These are phyloP conservation scores for Macrobrachium nipponense DNA, from an alignment of 1,140 invertebrate genomes.

Conservation along the genomic window DNA sequence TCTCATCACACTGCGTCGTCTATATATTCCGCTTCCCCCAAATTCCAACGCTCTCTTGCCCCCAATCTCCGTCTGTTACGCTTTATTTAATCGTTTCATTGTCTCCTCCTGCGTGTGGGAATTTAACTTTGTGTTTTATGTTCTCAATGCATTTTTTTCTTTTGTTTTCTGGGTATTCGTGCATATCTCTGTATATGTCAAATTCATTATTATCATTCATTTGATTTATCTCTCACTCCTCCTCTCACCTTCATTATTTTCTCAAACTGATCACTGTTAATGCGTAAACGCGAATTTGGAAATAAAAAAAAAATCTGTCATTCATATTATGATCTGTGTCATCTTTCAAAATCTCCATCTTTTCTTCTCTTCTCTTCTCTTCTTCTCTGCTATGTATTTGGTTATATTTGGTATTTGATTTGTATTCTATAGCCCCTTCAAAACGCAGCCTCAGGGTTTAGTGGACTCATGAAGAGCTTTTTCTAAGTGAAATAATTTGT, in stretches of 20 bases:
- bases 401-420: conserved; percentile 12
- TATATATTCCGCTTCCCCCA: conserved; percentile 43
- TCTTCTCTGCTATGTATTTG: neutral
- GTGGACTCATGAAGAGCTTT: conserved; percentile 64
- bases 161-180: neutral
- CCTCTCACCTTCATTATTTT: conserved; percentile 1
- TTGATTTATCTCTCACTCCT: neutral
- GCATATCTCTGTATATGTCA: conserved; percentile 7
- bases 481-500: conserved; percentile 59
- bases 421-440: conserved; percentile 60
- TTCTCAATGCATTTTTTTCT: conserved; percentile 30
- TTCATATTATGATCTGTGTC: conserved; percentile 6
- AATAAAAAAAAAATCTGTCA: neutral
- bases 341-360: too few relatives aligned
- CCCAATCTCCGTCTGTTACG: conserved; percentile 39
- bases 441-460: conserved; percentile 64
- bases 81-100: conserved; percentile 50
- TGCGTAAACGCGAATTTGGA: too few relatives aligned
- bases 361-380: neutral
- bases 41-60: conserved; percentile 31
- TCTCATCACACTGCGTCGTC: conserved; percentile 52
- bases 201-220: neutral
- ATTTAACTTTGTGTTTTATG: conserved; percentile 21
- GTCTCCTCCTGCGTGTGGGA: conserved; percentile 11
- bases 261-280: neutral